phyloP scores from a whole-genome alignment of 2,888 invertebrate genomes.

The Drosophila kanekoi region DNA sequence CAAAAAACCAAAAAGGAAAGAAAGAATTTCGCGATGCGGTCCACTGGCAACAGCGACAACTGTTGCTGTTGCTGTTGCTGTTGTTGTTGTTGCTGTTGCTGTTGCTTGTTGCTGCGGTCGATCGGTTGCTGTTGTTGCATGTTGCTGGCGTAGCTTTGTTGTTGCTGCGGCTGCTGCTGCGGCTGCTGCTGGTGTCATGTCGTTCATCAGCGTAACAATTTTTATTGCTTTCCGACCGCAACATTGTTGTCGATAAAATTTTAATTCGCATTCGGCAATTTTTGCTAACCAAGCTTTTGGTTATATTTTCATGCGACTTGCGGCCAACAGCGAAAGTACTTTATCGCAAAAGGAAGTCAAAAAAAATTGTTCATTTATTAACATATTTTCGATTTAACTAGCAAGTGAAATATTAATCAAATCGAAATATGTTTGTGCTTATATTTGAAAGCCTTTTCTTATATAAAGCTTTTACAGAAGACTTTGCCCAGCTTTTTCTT shows the following conservation, averaged over 20 bases:
- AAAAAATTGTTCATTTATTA: conserved; percentile 8
- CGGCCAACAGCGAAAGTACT: conserved; percentile 8
- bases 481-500: too few species aligned
- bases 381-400: conserved; percentile 1
- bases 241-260: conserved; percentile 77
- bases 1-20: conserved; percentile 26
- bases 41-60: conserved; percentile 50
- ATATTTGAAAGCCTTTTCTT: not conserved
- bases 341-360: not conserved
- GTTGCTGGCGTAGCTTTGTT: conserved; percentile 33
- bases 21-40: conserved; percentile 69
- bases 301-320: conserved; percentile 6
- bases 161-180: conserved; percentile 35
- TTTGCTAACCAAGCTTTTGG: conserved; percentile 16
- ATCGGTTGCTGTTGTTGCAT: conserved; percentile 45
- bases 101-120: conserved; percentile 56
- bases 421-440: not conserved
- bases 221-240: conserved; percentile 75
- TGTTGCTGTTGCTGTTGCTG: not conserved
- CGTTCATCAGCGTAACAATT: conserved; percentile 78
- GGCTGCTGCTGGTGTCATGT: conserved; percentile 72
- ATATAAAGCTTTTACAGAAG: too few species aligned
- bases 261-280: conserved; percentile 68
- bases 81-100: conserved; percentile 32
- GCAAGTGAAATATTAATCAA: not conserved